Base-by-base conservation (phyloP, 2,113 vertebrate genomes). In the Marmota monax region DNA sequence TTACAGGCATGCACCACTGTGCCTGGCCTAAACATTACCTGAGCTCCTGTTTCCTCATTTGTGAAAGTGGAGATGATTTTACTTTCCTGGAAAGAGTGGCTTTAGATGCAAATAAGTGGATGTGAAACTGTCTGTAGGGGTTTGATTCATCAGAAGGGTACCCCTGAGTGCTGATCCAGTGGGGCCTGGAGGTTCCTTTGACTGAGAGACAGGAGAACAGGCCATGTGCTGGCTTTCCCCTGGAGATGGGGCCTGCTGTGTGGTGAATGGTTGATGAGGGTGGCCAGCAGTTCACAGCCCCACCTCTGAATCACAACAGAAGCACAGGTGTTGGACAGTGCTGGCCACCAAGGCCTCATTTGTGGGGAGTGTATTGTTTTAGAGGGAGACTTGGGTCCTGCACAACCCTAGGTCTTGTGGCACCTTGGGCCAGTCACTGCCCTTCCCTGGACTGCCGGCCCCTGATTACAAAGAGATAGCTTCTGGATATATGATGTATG, bases 221-320 rank as follows among this genome's bases (percentile, higher is more conserved):
- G 61, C 42, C 0, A 0, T 2, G 3, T 6, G 34, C 51, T 34
- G 0, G 0, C 25, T 65, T 39, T 13, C 48, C 65, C n/a, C 3
- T 0, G 58, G 83, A 72, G 76, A 69, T 8, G 37, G 23, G 70
- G 45, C 56, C 45, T 34, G 10, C 69, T 37, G 2, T 25, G 13
- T 42, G 79, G 11, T 25, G 56, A n/a, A 48, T 3, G 17, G 73
- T 67, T 5, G 2, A 9, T 2, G 3, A 29, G 32, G 61, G 18
- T 4, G 0, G 58, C 29, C 42, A 11, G 13, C 2, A 2, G 22
- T 16, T 2, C 73, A 29, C n/a, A 2, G n/a, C 37, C 16, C 12
- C 56, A 37, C 39, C 77, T 42, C 51, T 25, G 82, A 65, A 16
- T 6, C 7, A 0, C 12, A 12, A 20, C 4, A 65, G 39, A 17